Evolutionary conservation across 2,797 vertebrate species (phyloP), one percentile per base, ranked within the genome.

Genomic region (Myioborus miniatus): DNA sequence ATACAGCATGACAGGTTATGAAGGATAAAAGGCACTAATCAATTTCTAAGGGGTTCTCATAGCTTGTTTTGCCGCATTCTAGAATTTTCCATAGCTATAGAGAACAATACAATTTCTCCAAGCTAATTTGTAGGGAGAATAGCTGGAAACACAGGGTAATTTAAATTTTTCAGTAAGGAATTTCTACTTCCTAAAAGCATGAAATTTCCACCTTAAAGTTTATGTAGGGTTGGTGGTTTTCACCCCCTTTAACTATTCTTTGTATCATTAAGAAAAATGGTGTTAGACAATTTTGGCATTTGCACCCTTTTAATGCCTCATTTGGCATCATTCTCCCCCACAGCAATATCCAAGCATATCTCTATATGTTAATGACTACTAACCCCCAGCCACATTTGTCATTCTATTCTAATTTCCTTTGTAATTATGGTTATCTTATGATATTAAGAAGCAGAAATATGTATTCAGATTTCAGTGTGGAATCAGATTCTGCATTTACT

Each of bases 381-480:
- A 94, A 64, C 75, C 83, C 58, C 49, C 47, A 80, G 83, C 63
- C 43, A 95, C 52, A 67, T 92, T 91, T 94, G 68, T 94, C 87
- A 83, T 92, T 87, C 81, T 68, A 46, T 81, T 87, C 43, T 92
- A 87, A 95, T 95, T 93, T 96, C 64, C 71, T 85, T 94, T 91
- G 90, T 78, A 94, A 96, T 95, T 95, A 94, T 81, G 69, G 29
- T 95, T 88, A 83, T 94, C 72, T 91, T 89, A 55, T 23, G 34
- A 62, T 65, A 77, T 75, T 91, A 92, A 87, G 58, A 87, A 83
- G 20, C 9, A 64, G 36, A 87, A 71, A 47, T 83, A 72, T 13
- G 36, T 78, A 89, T 87, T 20, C 55, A 85, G 55, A 85, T 83
- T 93, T 93, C 60, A 56, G 17, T 19, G 39, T 81, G 75, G 81